Evolutionary conservation across 2,888 invertebrate species (phyloP), one percentile per base, ranked within the genome.

Genomic region (Pyralis farinalis): DNA sequence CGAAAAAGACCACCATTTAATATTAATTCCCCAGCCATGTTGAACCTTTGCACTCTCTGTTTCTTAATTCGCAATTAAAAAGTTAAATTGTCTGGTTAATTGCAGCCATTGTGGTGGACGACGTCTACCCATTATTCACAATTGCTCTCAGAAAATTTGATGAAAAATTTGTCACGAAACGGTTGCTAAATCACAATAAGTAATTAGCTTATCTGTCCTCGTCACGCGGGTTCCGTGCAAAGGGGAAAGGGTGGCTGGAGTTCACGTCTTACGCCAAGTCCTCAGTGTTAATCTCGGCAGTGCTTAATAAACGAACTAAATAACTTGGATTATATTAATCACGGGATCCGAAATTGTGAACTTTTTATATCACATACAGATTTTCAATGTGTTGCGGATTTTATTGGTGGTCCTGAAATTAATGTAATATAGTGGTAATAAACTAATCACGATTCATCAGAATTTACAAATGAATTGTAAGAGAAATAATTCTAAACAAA

Each of bases 21-120:
- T 71, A 76, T 79, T 75, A 74, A 74, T 72, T 72, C 64, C 63
- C 55, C 58, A 55, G 65, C 63, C 64, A 63, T 70, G 72, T 69
- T 68, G 72, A 74, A 80, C 78, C 80, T 82, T 78, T 74, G 74
- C 70, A 72, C 74, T 75, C 68, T 61, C 65, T 70, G 68, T 75
- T 77, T 77, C 81, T 80, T 80, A 79, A 83, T 77, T 79, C 75
- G 73, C 75, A 84, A 86, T 84, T 82, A 78, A 82, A 84, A 84
- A 81, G 83, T 82, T 83, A 83, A 86, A 85, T 85, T 81, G 78
- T 83, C 79, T 78, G 75, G 79, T 82, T 80, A 86, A 85, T 83
- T 79, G 76, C 77, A 63, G 68, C 71, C 71, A 81, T 83, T 83
- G 83, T 79, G 80, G 76, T 74, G 71, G 74, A 69, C 72, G 73